phyloP scores from a whole-genome alignment of 2,113 vertebrate genomes.

The Myiagra hebetior region DNA sequence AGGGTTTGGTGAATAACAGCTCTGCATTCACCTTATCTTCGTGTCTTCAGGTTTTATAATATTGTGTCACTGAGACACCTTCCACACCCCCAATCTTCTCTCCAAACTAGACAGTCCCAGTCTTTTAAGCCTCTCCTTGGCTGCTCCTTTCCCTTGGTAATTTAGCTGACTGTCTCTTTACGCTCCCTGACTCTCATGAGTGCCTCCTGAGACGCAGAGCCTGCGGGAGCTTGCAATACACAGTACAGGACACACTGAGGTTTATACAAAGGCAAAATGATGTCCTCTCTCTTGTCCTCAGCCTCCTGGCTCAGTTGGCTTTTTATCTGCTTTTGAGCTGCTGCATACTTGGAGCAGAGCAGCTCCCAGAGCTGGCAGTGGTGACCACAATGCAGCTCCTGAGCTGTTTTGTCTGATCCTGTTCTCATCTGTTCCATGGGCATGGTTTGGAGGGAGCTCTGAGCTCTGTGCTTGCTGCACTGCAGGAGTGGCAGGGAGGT shows the following conservation, averaged over 20 bases:
- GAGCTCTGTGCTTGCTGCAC: neutral
- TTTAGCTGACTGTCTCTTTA: neutral
- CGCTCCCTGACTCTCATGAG: neutral
- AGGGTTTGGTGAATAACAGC: neutral
- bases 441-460: neutral
- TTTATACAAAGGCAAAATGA: neutral
- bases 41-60: neutral
- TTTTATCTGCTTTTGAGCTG: neutral
- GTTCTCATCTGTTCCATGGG: neutral
- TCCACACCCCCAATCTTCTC: neutral
- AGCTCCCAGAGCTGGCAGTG: neutral
- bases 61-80: neutral
- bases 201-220: neutral
- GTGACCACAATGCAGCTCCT: neutral
- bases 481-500: neutral
- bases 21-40: neutral
- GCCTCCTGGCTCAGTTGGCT: neutral
- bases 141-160: neutral
- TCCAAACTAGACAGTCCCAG: neutral
- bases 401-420: rapidly evolving
- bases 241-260: neutral
- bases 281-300: neutral
- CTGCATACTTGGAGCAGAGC: neutral
- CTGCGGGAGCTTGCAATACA: neutral
- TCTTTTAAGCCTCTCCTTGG: neutral